These are phyloP conservation scores for Ceriagrion tenellum DNA, from an alignment of 2,888 invertebrate genomes.

Conservation along the genomic window DNA sequence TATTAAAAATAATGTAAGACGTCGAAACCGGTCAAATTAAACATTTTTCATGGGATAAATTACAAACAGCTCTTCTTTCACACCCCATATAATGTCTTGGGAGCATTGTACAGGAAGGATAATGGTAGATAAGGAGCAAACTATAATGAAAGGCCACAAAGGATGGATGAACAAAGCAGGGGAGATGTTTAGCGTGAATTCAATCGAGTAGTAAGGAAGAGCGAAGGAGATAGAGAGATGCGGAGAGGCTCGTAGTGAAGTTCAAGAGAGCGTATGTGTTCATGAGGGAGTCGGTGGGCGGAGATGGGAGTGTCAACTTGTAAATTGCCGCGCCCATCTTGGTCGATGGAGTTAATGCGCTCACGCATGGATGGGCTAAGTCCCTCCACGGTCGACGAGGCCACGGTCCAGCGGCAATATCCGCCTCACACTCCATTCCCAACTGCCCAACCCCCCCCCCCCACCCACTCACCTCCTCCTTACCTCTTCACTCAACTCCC, in stretches of 20 bases:
- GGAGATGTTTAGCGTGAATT: too few species aligned
- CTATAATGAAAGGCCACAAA: background rate
- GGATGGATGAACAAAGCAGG: background rate
- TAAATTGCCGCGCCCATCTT: conserved; percentile 58
- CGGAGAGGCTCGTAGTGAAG: too few species aligned
- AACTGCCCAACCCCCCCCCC: background rate
- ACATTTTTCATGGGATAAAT: too few species aligned
- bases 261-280: background rate
- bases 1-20: too few species aligned
- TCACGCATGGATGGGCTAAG: conserved; percentile 57
- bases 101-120: background rate
- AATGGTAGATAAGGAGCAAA: background rate
- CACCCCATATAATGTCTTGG: background rate
- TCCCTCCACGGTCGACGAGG: conserved; percentile 29
- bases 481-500: too few species aligned
- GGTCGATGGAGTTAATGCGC: conserved; percentile 46
- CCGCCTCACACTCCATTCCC: background rate
- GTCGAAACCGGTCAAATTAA: too few species aligned
- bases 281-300: background rate
- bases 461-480: too few species aligned
- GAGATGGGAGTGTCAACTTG: conserved; percentile 58
- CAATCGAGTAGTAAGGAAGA: background rate
- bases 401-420: conserved; percentile 25
- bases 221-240: background rate
- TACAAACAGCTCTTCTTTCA: too few species aligned